phyloP scores from a whole-genome alignment of 2,113 vertebrate species.

The Pelusios castaneus region DNA sequence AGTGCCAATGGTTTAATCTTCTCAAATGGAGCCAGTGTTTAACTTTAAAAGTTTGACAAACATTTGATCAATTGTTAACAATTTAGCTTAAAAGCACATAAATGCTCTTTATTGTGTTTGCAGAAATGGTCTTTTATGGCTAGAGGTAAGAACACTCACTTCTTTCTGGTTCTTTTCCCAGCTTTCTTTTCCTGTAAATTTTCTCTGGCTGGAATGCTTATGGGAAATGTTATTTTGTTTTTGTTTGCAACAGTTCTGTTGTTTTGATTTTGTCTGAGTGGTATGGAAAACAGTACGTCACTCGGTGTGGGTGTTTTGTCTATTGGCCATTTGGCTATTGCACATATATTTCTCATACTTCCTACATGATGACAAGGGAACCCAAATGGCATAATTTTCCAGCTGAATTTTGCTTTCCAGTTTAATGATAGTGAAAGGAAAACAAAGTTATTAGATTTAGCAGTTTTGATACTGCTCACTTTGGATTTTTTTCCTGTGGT shows the following conservation, averaged over 20 bases:
- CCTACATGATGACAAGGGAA: conserved; percentile 85
- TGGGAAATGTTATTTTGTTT: conserved; percentile 89
- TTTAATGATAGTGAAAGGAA: conserved; percentile 82
- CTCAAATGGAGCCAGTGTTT: conserved; percentile 34
- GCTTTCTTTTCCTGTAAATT: conserved; percentile 82
- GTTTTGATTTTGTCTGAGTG: conserved; percentile 89
- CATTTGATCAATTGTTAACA: conserved; percentile 53
- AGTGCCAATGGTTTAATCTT: background rate
- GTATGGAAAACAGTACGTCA: conserved; percentile 89
- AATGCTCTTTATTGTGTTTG: conserved; percentile 50
- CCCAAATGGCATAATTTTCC: conserved; percentile 81
- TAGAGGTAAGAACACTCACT: conserved; percentile 64
- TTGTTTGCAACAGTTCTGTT: conserved; percentile 87
- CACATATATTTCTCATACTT: conserved; percentile 86
- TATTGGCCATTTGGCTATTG: conserved; percentile 85
- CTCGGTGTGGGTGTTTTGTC: conserved; percentile 87
- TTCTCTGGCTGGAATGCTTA: conserved; percentile 86
- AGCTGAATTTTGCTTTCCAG: conserved; percentile 80
- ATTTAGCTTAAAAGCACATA: conserved; percentile 34
- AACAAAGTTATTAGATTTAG: conserved; percentile 81
- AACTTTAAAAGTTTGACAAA: conserved; percentile 36
- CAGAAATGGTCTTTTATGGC: conserved; percentile 31
- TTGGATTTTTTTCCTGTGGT: conserved; percentile 50
- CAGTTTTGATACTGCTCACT: conserved; percentile 75
- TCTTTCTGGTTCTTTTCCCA: conserved; percentile 79